Evolutionary conservation across 1,140 invertebrate genomes (phyloP), one percentile per base, ranked within the genome.

Genomic region (Notospermus geniculatus): DNA sequence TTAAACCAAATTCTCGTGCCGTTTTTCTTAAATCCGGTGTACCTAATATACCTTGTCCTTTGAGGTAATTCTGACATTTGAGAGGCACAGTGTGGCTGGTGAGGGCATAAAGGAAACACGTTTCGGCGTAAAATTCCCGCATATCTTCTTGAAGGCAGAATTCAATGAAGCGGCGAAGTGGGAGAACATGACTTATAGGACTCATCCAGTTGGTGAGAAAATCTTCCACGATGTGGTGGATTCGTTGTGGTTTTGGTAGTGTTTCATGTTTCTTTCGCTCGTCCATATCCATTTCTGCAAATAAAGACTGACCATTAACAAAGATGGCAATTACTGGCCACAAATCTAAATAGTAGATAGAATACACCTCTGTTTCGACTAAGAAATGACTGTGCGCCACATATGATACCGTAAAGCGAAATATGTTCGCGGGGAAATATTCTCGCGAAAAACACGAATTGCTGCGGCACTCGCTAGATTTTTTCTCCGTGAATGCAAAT

Each of bases 211-310:
- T 57, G 0, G 83, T 83, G 0, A 81, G 69, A 62, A 84, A 83
- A 64, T 84, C 83, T 69, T 84, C 83, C 11, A 84, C 70, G 13
- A 84, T 75, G 66, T 84, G 83, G 62, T 84, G 83, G 5, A 83
- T 46, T 1, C 64, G 56, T 9, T 69, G 64, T 15, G 83, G 83
- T 7, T 67, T 64, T 1, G 83, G 83, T 19, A 84, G 64, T 25
- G 28, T 58, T 39, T 66, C 50, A 15, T 59, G 15, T 39, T 46
- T 58, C 5, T 15, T 52, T 22, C 25, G 22, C 15, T 28, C 55
- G 22, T 59, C 62, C 77, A 80, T 82, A 9, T 79, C 66, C 45
- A 70, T 7, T 52, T 76, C 82, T 83, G 72, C 11, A 68, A 76
- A n/a, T n/a, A n/a, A n/a, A n/a, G n/a, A n/a, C n/a, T n/a, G n/a